Base-by-base conservation (phyloP, 2,113 vertebrate species). In the Brachyistius frenatus region DNA sequence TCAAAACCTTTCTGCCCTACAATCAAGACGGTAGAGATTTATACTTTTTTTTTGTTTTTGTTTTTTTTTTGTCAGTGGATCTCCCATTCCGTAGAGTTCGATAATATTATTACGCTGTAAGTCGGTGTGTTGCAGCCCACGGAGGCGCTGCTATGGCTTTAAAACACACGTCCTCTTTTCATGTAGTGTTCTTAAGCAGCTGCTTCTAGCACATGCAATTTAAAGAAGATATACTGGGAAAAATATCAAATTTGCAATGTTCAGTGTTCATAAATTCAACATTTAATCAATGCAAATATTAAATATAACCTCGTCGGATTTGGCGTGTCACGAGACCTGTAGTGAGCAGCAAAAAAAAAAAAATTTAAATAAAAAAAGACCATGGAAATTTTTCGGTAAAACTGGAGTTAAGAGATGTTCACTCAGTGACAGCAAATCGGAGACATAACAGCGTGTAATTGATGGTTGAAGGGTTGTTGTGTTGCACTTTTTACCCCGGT, bases 401-500 rank as follows among this genome's bases (percentile, higher is more conserved):
- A 58, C 66, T 10, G 3, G 36, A 76, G 66, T 52, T n/a, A 39
- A 62, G 60, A 78, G 31, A 49, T 47, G 33, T 67, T 76, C n/a
- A 60, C 50, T 77, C 72, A 55, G 3, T 16, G 31, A 55, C 77
- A 64, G 72, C 44, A 62, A 67, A 68, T 78, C 50, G 66, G 66
- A 76, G 70, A 71, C 67, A 56, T 2, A 2, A 47, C 32, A 1
- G 35, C 72, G 79, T 85, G 69, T 83, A 86, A 71, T 57, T 73
- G 75, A 65, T 44, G 62, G 81, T 63, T 80, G 74, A 83, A 75
- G 77, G 63, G 64, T 77, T 84, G 83, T 78, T 84, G 67, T 84
- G 81, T 86, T 89, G 81, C 82, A 90, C 83, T 88, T 90, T 91
- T 71, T 83, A 83, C 79, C 68, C 68, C 80, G 84, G 84, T 85